Conservation (phyloP, 2,888 invertebrate species). For the Podabrus alpinus region DNA sequence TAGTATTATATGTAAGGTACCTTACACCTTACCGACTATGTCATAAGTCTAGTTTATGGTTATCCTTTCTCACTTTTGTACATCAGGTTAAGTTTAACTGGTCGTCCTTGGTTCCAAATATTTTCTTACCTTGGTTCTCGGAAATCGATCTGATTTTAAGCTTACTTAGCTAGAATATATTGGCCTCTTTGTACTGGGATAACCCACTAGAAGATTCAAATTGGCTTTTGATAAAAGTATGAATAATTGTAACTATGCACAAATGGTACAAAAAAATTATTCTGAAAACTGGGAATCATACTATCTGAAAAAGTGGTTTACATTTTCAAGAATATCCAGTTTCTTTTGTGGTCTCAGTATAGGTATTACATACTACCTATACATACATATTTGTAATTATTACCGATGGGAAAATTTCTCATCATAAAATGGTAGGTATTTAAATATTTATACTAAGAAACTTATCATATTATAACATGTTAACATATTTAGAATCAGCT, state of each 20-base stretch:
- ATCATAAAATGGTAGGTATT: not conserved
- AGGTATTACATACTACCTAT: slow-evolving; percentile 9
- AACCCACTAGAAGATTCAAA: not conserved
- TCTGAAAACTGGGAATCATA: not conserved
- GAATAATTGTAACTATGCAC: not conserved
- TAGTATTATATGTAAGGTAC: not conserved
- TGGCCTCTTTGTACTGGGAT: not conserved
- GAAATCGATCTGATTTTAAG: slow-evolving; percentile 15
- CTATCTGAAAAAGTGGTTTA: slow-evolving; percentile 27
- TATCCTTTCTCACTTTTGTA: slow-evolving; percentile 2
- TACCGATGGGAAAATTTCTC: slow-evolving; percentile 13
- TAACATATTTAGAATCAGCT: not conserved
- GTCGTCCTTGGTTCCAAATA: slow-evolving; percentile 32
- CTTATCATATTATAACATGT: not conserved
- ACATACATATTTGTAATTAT: slow-evolving; percentile 8
- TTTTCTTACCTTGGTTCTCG: slow-evolving; percentile 19
- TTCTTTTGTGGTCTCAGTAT: slow-evolving; percentile 14
- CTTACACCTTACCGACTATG: not conserved
- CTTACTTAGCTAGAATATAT: not conserved
- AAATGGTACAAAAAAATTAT: not conserved
- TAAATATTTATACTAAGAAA: not conserved
- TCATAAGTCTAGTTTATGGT: not conserved
- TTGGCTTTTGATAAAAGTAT: not conserved
- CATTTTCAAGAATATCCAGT: slow-evolving; percentile 27
- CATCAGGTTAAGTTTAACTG: slow-evolving; percentile 8